These are phyloP conservation scores for Nemotelus pantherinus DNA, from an alignment of 2,888 invertebrate species.

Conservation along the genomic window DNA sequence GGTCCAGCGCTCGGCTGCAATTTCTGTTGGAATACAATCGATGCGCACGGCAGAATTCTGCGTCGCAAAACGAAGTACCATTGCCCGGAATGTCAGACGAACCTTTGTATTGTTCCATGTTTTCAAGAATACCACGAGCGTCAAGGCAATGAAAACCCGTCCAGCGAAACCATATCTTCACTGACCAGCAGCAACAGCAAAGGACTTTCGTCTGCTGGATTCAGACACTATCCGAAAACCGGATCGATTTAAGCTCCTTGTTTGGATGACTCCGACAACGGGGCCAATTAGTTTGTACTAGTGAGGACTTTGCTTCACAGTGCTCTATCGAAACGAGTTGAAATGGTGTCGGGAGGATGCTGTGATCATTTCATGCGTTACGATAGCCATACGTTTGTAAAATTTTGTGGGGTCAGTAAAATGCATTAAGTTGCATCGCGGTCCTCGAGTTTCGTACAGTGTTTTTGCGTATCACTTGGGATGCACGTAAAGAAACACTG, in stretches of 20 bases:
- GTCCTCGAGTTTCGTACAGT: not conserved
- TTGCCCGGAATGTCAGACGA: conserved; percentile 89
- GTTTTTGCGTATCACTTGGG: conserved; percentile 27
- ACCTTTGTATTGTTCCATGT: conserved; percentile 89
- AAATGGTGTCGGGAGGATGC: not conserved
- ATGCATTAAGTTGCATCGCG: conserved; percentile 20
- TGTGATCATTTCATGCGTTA: conserved; percentile 11
- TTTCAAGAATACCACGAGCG: conserved; percentile 86
- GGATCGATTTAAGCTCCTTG: conserved; percentile 61
- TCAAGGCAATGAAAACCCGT: conserved; percentile 62
- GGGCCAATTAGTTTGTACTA: conserved; percentile 40
- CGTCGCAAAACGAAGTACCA: conserved; percentile 89
- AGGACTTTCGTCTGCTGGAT: conserved; percentile 49
- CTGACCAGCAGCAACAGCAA: conserved; percentile 51
- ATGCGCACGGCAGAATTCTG: conserved; percentile 81
- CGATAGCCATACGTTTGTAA: conserved; percentile 5
- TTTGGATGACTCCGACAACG: not conserved
- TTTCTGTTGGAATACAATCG: conserved; percentile 91
- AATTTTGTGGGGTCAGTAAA: conserved; percentile 21
- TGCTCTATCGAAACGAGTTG: conserved; percentile 2
- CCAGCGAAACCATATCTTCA: conserved; percentile 53
- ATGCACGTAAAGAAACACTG: conserved; percentile 13
- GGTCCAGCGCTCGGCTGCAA: conserved; percentile 89
- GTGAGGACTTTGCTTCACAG: conserved; percentile 7
- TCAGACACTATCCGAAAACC: conserved; percentile 62